Conservation (phyloP, 2,888 invertebrate genomes). For the Eledone cirrhosa region DNA sequence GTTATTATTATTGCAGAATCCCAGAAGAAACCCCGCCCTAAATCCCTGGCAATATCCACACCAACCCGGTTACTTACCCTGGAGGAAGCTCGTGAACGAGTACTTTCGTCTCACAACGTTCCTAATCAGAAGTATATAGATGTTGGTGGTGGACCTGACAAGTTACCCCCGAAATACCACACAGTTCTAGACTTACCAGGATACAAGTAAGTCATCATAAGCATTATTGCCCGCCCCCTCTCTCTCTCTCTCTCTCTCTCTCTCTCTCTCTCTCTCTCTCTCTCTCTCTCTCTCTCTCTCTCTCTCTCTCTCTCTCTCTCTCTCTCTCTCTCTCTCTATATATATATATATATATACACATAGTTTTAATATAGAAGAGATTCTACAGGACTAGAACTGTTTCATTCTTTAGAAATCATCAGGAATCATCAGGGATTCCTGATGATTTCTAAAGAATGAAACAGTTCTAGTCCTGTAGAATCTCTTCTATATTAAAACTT, state of each 20-base stretch:
- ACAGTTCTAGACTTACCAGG: slow-evolving; percentile 88
- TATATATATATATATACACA: too few species aligned
- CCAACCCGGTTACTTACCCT: slow-evolving; percentile 89
- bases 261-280: neutral
- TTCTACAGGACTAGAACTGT: too few species aligned
- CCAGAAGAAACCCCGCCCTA: slow-evolving; percentile 75
- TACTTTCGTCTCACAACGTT: slow-evolving; percentile 66
- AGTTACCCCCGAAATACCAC: slow-evolving; percentile 84
- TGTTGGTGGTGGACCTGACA: slow-evolving; percentile 76
- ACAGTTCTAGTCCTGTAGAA: too few species aligned
- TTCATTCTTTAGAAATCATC: too few species aligned
- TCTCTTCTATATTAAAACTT: too few species aligned
- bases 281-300: too few species aligned
- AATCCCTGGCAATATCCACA: slow-evolving; percentile 89
- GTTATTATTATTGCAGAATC: slow-evolving; percentile 39
- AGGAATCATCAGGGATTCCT: too few species aligned
- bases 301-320: too few species aligned
- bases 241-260: neutral
- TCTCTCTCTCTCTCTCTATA: too few species aligned
- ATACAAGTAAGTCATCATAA: slow-evolving; percentile 54
- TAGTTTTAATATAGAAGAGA: too few species aligned
- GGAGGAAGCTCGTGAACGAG: slow-evolving; percentile 83
- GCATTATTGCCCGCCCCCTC: too few species aligned
- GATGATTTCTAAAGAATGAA: too few species aligned
- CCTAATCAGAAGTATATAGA: slow-evolving; percentile 63